These are phyloP conservation scores for Isurus oxyrinchus DNA, from an alignment of 2,113 vertebrate species.

Conservation along the genomic window DNA sequence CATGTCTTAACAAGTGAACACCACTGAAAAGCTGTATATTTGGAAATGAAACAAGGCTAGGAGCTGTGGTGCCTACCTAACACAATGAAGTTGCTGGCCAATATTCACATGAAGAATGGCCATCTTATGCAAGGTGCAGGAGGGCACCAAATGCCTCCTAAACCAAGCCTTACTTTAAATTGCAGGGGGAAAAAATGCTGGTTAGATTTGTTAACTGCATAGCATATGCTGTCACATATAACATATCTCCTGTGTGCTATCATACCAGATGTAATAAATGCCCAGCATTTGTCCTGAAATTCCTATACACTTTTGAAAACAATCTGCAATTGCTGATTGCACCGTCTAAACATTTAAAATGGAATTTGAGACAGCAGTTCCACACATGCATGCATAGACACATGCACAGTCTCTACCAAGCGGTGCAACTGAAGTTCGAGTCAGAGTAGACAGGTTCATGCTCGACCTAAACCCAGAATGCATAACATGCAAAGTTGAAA, in stretches of 20 bases:
- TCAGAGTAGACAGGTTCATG: neutral
- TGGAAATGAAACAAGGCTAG: neutral
- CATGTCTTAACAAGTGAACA: neutral
- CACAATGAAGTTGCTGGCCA: neutral
- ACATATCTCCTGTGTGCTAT: neutral
- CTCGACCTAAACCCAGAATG: neutral
- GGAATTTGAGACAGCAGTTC: neutral
- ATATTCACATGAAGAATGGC: neutral
- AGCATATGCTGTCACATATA: neutral
- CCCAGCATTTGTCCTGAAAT: neutral
- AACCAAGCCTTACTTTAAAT: neutral
- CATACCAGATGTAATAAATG: neutral
- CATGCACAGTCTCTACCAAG: neutral
- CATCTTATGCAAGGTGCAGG: neutral
- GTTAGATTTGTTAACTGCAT: neutral
- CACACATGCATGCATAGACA: neutral
- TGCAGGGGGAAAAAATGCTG: neutral
- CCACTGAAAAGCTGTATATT: neutral
- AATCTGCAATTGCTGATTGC: neutral
- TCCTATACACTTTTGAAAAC: neutral
- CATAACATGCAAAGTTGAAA: neutral
- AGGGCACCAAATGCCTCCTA: neutral
- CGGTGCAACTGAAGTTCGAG: neutral
- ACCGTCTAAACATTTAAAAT: neutral
- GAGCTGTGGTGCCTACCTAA: neutral